A percentile compares a stretch with the other conserved stretches of the same genome.
Evolutionary conservation across 2,113 vertebrate genomes (phyloP).

Genomic region (Microcebus ravelobensis): DNA sequence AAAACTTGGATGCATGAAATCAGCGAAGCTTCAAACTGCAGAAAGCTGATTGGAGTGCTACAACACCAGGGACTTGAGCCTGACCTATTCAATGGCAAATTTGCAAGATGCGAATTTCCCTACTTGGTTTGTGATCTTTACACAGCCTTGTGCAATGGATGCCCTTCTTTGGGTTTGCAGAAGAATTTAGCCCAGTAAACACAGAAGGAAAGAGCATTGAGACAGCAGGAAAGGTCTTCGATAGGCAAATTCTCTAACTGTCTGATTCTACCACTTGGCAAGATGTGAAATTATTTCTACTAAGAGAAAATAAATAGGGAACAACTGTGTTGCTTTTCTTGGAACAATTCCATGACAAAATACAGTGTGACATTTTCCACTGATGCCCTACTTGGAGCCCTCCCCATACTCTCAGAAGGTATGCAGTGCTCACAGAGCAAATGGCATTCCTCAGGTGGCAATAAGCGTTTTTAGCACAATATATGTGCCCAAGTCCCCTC

Average conservation of each 20-base stretch:
- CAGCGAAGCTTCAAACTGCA: background rate
- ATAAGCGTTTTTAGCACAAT: background rate
- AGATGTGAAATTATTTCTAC: background rate
- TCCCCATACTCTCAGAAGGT: background rate
- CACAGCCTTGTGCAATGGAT: background rate
- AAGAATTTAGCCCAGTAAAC: background rate
- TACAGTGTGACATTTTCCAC: background rate
- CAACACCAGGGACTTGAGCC: background rate
- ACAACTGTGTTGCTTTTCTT: background rate
- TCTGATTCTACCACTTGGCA: background rate
- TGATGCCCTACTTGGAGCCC: background rate
- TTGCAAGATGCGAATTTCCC: background rate
- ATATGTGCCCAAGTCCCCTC: background rate
- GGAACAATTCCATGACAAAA: background rate
- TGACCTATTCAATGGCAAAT: background rate
- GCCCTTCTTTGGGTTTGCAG: background rate
- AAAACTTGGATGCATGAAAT: background rate
- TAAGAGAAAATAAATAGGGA: background rate
- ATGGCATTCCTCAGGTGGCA: background rate
- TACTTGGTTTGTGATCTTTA: background rate
- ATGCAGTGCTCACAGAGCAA: background rate
- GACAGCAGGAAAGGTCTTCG: background rate
- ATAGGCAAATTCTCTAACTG: background rate
- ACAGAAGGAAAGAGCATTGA: background rate
- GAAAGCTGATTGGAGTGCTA: background rate